Evolutionary conservation across 2,797 vertebrate species (phyloP).

Genomic region (Balearica regulorum): DNA sequence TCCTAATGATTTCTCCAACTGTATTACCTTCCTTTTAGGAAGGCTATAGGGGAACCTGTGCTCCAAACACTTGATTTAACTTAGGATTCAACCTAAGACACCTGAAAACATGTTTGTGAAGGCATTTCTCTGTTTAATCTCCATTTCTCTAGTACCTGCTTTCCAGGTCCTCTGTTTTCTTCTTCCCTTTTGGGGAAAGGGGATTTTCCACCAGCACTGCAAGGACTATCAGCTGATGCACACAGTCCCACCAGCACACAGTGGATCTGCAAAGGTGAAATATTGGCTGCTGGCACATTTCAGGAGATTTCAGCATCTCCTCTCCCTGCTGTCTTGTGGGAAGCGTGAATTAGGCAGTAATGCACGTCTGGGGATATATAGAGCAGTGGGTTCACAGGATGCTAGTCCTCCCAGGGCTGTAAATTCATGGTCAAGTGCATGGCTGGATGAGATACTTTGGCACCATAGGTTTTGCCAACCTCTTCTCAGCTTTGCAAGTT

Average conservation of each 20-base stretch:
- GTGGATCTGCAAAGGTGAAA: not conserved
- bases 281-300: accelerated
- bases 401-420: not conserved
- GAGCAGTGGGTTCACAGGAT: not conserved
- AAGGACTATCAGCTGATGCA: not conserved
- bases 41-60: accelerated
- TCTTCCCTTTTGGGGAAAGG: not conserved
- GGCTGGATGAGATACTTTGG: not conserved
- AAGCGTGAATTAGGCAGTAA: not conserved
- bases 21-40: not conserved
- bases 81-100: not conserved
- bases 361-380: not conserved
- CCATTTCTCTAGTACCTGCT: not conserved
- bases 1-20: not conserved
- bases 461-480: not conserved
- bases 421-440: not conserved
- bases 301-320: not conserved
- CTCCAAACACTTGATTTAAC: not conserved
- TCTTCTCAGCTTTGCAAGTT: not conserved
- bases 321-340: not conserved
- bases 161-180: not conserved
- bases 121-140: not conserved
- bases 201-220: not conserved
- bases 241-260: not conserved
- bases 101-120: not conserved